These are phyloP conservation scores for Amniataba percoides DNA, from an alignment of 2,797 vertebrate genomes.

Conservation along the genomic window DNA sequence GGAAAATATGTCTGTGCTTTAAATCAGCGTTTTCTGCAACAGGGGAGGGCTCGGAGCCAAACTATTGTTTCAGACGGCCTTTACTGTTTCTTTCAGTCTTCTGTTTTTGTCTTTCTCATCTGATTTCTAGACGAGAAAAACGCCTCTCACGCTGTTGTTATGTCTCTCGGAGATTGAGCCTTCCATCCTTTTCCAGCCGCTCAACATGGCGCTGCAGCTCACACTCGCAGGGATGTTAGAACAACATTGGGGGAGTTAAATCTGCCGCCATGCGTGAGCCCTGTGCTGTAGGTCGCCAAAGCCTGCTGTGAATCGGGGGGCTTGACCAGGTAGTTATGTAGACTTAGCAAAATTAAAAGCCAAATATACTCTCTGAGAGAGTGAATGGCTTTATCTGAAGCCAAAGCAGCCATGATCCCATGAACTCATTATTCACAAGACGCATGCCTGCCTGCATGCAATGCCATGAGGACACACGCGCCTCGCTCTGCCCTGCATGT, in stretches of 20 bases:
- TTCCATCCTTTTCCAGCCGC: conserved; percentile 37
- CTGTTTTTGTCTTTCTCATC: not conserved
- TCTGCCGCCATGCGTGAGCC: conserved; percentile 61
- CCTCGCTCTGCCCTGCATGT: conserved; percentile 24
- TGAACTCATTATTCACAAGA: conserved; percentile 66
- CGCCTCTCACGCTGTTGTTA: conserved; percentile 9
- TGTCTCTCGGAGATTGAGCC: conserved; percentile 10
- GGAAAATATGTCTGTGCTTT: conserved; percentile 52
- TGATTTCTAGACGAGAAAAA: conserved; percentile 14
- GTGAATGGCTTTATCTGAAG: conserved; percentile 64
- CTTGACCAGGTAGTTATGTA: conserved; percentile 68
- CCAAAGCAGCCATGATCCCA: conserved; percentile 61
- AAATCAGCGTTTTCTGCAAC: conserved; percentile 47
- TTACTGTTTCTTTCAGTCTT: conserved; percentile 16
- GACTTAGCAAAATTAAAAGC: conserved; percentile 75
- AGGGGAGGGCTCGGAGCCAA: conserved; percentile 40
- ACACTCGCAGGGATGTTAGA: conserved; percentile 60
- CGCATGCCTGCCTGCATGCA: conserved; percentile 50
- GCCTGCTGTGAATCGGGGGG: conserved; percentile 60
- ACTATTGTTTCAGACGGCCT: conserved; percentile 48
- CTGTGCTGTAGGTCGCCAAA: conserved; percentile 69
- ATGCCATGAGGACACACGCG: conserved; percentile 56
- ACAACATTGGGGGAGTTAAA: conserved; percentile 62
- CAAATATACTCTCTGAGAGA: conserved; percentile 65
- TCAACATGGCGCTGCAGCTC: conserved; percentile 39